A percentile compares a stretch with the other conserved stretches of the same genome.
These are phyloP conservation scores for Oryctolagus cuniculus DNA, from an alignment of 2,113 vertebrate species.

Conservation along the genomic window mOryCun1.1 NC_091438.1:119599501-119600000, in stretches of 20 bases:
- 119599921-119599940: not conserved
- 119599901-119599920: not conserved
- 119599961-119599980: accelerated
- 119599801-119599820: not conserved
- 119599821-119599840: not conserved
- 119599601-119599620: not conserved
- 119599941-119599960: not conserved
- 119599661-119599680: accelerated
- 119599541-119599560: not conserved
- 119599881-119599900: not conserved
- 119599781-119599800: not conserved
- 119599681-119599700: not conserved
- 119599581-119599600: no score
- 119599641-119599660: not conserved
- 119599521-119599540: not conserved
- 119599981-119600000: not conserved
- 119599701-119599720: not conserved
- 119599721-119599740: not conserved
- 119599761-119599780: not conserved
- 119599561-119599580: not conserved
- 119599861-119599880: not conserved
- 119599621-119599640: not conserved
- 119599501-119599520: not conserved
- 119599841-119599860: not conserved
- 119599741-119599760: not conserved